Conservation (phyloP, 1,140 invertebrate species). For the Ceratosolen solmsi region DNA sequence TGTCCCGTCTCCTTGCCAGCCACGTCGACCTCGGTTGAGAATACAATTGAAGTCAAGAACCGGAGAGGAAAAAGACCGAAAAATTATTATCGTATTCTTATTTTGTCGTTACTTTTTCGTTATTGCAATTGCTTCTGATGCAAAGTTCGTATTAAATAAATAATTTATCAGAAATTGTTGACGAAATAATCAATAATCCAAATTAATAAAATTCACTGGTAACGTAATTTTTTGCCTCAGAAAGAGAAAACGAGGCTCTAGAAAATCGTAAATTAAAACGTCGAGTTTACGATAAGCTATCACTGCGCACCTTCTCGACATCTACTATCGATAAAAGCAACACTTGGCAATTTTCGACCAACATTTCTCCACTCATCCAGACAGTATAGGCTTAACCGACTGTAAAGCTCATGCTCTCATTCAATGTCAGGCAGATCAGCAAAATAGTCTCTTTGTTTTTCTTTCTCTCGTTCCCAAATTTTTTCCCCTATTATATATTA, state of each 20-base stretch:
- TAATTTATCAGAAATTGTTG: neutral
- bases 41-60: neutral
- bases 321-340: slow-evolving; percentile 16
- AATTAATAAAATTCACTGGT: neutral
- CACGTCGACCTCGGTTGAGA: neutral
- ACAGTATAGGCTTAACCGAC: slow-evolving; percentile 9
- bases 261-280: slow-evolving; percentile 19
- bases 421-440: neutral
- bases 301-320: slow-evolving; percentile 6
- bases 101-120: neutral
- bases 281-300: slow-evolving; percentile 12
- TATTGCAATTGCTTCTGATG: neutral
- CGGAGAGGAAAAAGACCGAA: neutral
- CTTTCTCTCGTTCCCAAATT: too few relatives aligned
- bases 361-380: neutral
- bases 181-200: neutral
- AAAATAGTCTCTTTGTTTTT: slow-evolving; percentile 32
- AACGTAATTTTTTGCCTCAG: neutral
- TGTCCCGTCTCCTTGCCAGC: slow-evolving; percentile 21
- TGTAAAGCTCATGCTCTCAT: neutral
- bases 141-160: neutral
- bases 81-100: neutral
- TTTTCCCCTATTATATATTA: neutral
- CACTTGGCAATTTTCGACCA: slow-evolving; percentile 2
- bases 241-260: neutral